These are phyloP conservation scores for Lamprotornis superbus DNA, from an alignment of 2,113 vertebrate species.

Conservation along the genomic window DNA sequence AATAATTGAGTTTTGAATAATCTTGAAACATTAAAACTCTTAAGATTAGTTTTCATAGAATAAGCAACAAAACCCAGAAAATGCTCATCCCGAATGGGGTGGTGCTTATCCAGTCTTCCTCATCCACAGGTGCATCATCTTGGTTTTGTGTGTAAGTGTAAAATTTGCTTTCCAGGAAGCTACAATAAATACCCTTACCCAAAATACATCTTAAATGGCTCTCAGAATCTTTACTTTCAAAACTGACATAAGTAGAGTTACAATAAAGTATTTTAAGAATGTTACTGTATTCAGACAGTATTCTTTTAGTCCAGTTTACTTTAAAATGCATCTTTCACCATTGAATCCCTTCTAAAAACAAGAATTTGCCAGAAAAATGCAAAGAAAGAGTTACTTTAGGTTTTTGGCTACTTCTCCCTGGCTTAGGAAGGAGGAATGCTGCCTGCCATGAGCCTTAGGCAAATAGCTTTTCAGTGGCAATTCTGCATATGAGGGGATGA, in stretches of 20 bases:
- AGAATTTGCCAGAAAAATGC: neutral
- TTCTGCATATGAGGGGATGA: neutral
- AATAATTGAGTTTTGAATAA: neutral
- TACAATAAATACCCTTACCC: neutral
- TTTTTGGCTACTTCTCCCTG: neutral
- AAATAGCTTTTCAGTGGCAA: neutral
- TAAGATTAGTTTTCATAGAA: neutral
- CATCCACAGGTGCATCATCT: neutral
- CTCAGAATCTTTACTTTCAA: neutral
- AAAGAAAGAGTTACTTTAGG: neutral
- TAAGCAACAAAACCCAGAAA: neutral
- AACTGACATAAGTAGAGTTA: neutral
- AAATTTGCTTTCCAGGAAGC: neutral
- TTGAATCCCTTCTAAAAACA: neutral
- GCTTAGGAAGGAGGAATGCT: neutral
- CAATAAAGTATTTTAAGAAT: neutral
- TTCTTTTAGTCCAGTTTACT: neutral
- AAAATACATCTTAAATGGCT: neutral
- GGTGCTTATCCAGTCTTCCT: neutral
- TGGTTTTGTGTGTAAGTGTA: neutral
- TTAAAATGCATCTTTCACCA: neutral
- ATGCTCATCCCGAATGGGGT: neutral
- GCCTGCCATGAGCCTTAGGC: neutral
- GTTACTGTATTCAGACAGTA: neutral
- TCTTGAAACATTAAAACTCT: neutral